Conservation (phyloP, 1,140 invertebrate genomes). For the Drosophila serrata region DNA sequence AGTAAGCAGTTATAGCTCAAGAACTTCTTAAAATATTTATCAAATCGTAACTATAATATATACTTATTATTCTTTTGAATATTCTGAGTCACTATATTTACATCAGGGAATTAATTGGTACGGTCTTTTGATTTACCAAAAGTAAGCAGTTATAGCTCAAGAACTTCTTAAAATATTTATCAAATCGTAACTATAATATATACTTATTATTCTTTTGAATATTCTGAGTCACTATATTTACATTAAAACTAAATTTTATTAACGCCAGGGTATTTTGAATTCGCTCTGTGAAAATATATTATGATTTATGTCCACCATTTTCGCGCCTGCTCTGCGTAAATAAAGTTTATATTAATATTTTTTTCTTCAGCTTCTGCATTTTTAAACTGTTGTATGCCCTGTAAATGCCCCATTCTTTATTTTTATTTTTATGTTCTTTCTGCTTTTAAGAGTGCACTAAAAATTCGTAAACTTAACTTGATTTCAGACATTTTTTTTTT, state of each 20-base stretch:
- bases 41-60: not conserved
- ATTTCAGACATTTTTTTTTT: conserved; percentile 45
- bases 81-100: not conserved
- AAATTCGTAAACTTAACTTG: conserved; percentile 64
- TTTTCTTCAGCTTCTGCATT: conserved; percentile 38
- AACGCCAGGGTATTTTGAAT: not conserved
- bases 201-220: not conserved
- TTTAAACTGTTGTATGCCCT: conserved; percentile 48
- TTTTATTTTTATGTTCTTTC: conserved; percentile 15
- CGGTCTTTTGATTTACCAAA: not conserved
- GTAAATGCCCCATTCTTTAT: conserved; percentile 60
- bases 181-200: not conserved
- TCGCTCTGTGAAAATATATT: not conserved
- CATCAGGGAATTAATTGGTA: not conserved
- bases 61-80: not conserved
- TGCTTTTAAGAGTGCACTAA: conserved; percentile 47
- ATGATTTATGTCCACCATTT: conserved; percentile 10
- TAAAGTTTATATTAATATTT: not conserved
- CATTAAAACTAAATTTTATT: no score
- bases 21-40: no score
- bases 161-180: no score
- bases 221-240: not conserved
- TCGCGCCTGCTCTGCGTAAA: conserved; percentile 8
- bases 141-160: no score
- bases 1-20: no score